Conservation (phyloP, 2,888 invertebrate species). For the Drosophila helvetica region DNA sequence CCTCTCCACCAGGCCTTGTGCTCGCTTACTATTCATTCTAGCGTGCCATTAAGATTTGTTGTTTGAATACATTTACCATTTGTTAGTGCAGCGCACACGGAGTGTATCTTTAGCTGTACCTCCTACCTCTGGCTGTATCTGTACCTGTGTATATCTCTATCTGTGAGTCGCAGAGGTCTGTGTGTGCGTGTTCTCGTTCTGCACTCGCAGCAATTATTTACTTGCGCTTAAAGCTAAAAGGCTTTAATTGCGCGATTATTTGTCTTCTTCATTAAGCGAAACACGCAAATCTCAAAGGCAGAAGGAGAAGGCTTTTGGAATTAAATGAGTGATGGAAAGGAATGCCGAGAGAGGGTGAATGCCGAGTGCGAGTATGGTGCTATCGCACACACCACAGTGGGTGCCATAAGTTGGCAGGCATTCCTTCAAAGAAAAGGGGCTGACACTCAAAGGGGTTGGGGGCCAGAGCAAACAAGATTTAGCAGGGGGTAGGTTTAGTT, state of each 20-base stretch:
- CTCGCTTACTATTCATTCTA: conserved; percentile 79
- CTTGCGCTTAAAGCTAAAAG: conserved; percentile 82
- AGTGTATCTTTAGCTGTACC: conserved; percentile 4
- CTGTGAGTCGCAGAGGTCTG: background rate
- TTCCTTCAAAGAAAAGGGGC: conserved; percentile 7
- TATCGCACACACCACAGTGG: conserved; percentile 55
- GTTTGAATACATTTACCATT: conserved; percentile 79
- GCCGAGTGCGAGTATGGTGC: conserved; percentile 12
- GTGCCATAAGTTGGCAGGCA: conserved; percentile 47
- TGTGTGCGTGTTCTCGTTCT: conserved; percentile 54
- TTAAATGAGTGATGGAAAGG: conserved; percentile 36
- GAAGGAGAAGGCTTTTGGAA: conserved; percentile 44
- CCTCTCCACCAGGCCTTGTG: conserved; percentile 23
- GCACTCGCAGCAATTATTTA: conserved; percentile 82
- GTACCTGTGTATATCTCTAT: conserved; percentile 16
- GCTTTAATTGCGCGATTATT: conserved; percentile 83
- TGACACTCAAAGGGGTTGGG: background rate
- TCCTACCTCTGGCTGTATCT: background rate
- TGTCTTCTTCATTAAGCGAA: conserved; percentile 82
- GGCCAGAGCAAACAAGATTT: background rate
- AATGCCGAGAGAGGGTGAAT: background rate
- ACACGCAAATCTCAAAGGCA: conserved; percentile 80
- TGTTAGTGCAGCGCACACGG: conserved; percentile 67
- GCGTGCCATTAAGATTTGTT: conserved; percentile 80
- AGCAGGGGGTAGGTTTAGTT: conserved; percentile 9